Evolutionary conservation across 1,140 invertebrate species (phyloP).

Genomic region (Ips nitidus): DNA sequence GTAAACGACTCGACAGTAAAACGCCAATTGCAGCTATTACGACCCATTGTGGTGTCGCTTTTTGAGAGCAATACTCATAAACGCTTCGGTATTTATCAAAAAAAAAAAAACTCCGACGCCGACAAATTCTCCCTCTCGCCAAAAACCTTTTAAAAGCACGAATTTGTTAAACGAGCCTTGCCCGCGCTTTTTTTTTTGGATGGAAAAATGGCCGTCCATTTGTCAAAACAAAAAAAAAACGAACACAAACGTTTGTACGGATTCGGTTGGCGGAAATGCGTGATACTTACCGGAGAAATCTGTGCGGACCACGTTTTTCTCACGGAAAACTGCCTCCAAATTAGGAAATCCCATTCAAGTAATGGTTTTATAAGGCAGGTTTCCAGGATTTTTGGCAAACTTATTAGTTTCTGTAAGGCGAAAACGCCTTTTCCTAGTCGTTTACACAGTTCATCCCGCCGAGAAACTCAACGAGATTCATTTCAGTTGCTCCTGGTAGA

Average conservation of each 20-base stretch:
- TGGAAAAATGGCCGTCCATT: conserved; percentile 4
- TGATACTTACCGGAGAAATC: too few relatives aligned
- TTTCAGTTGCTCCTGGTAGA: too few relatives aligned
- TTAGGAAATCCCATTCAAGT: too few relatives aligned
- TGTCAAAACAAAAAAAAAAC: conserved; percentile 22
- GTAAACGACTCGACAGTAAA: conserved; percentile 4
- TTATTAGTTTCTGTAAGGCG: too few relatives aligned
- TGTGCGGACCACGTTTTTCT: too few relatives aligned
- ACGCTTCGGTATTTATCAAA: conserved; percentile 22
- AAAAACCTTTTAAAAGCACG: conserved; percentile 27
- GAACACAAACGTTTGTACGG: neutral
- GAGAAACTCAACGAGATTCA: too few relatives aligned
- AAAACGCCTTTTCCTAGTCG: too few relatives aligned
- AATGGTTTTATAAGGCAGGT: too few relatives aligned
- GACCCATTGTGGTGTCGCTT: conserved; percentile 9
- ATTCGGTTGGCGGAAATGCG: neutral
- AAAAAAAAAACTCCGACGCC: conserved; percentile 20
- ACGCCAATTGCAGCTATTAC: conserved; percentile 16
- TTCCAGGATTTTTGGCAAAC: too few relatives aligned
- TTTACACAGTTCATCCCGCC: too few relatives aligned
- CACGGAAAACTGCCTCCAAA: too few relatives aligned
- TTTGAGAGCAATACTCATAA: conserved; percentile 26
- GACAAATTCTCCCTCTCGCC: conserved; percentile 14
- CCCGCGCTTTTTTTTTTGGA: conserved; percentile 14
- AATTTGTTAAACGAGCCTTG: conserved; percentile 31